Evolutionary conservation across 1,140 invertebrate genomes (phyloP), one percentile per base, ranked within the genome.

Genomic region (Platyura marginata): DNA sequence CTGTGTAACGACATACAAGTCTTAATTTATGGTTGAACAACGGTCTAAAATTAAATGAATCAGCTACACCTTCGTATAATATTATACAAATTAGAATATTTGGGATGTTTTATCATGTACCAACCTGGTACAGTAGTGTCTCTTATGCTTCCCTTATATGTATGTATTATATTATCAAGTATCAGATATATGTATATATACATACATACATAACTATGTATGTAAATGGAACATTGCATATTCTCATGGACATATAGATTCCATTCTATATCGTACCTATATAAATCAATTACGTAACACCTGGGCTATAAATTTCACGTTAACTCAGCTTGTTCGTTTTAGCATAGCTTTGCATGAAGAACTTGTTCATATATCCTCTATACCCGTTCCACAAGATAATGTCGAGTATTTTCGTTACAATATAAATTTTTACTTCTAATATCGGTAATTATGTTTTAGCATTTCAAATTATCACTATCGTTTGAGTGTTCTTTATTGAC

Each of bases 231-330:
- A 29, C 13, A 13, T 13, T 29, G 25, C 13, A 29, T 8, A 6
- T 29, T n/a, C n/a, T n/a, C n/a, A 29, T 29, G 13, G 6, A 29
- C 6, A 29, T 13, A 8, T 13, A 37, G 8, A 6, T 8, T 15
- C 15, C 35, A 19, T 19, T 19, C 35, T n/a, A 37, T 8, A 37
- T 37, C 35, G 35, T 15, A 37, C 35, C 19, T 40, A 40, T 22
- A 40, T 40, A 40, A 40, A 40, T 40, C 38, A 40, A 40, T 40
- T 40, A 22, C 18, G 38, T 40, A 40, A 40, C 38, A 40, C 38
- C 38, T 40, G 38, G 19, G 19, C 38, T 15, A 40, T 40, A 40
- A 40, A 40, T 40, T 40, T 19, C 4, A 22, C 18, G 18, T 40
- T 40, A 40, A 29, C 34, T 36, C 34, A 18, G 15, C 34, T 36